Evolutionary conservation across 92 coral and sea anemone species (phyloP).

Genomic region (Epizoanthus ramosus): DNA sequence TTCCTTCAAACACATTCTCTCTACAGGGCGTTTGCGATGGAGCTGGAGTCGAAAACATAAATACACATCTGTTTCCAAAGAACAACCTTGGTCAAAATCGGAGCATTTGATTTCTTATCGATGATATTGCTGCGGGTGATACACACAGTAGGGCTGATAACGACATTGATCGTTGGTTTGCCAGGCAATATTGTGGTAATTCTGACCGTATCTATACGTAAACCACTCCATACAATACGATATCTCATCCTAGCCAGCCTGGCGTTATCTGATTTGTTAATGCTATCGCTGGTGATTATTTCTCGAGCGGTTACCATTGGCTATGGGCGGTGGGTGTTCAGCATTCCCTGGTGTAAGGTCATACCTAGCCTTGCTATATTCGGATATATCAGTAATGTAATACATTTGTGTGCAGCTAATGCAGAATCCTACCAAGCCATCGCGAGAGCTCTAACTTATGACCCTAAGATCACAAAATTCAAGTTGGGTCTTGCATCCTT

Average conservation of each 20-base stretch:
- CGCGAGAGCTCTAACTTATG: background rate
- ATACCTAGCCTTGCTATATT: background rate
- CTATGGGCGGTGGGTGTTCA: background rate
- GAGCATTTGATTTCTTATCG: background rate
- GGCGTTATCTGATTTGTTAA: background rate
- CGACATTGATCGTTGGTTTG: background rate
- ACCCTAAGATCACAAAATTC: background rate
- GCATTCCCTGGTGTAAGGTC: background rate
- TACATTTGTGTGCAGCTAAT: background rate
- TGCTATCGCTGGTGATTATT: background rate
- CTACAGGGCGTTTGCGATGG: no score
- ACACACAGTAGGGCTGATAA: background rate
- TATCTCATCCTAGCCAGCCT: background rate
- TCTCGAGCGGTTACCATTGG: background rate
- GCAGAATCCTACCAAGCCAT: background rate
- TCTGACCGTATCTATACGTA: background rate
- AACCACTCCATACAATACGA: background rate
- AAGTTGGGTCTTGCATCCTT: background rate
- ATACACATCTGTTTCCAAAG: background rate
- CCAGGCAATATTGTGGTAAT: background rate
- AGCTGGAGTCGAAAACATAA: no score
- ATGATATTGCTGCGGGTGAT: background rate
- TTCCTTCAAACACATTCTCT: no score
- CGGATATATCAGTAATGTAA: background rate
- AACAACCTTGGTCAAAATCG: no score